These are phyloP conservation scores for Parascotia fuliginaria DNA, from an alignment of 2,888 invertebrate genomes.

Conservation along the genomic window DNA sequence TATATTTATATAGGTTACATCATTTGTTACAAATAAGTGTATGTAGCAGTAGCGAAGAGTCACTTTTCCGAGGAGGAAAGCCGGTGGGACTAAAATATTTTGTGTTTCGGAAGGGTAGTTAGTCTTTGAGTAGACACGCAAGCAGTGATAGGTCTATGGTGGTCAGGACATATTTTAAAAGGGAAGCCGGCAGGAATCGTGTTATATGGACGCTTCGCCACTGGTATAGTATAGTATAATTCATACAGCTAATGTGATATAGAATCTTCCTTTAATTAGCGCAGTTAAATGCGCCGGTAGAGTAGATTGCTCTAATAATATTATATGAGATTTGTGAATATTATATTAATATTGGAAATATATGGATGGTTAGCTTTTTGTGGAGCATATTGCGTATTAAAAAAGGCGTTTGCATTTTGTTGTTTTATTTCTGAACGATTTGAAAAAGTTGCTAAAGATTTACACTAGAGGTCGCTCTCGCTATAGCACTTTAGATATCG, in stretches of 20 bases:
- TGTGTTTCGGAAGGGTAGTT: too few relatives aligned
- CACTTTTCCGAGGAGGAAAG: too few relatives aligned
- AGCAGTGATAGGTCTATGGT: too few relatives aligned
- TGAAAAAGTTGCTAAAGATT: neutral
- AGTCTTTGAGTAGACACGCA: too few relatives aligned
- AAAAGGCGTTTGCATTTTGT: conserved; percentile 74
- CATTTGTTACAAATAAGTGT: conserved; percentile 17
- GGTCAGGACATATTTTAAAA: too few relatives aligned
- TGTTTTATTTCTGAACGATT: conserved; percentile 28
- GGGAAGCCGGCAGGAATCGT: too few relatives aligned
- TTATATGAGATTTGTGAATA: conserved; percentile 70
- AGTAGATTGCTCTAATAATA: conserved; percentile 38
- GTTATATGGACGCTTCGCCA: too few relatives aligned
- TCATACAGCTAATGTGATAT: conserved; percentile 66
- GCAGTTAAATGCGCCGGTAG: conserved; percentile 42
- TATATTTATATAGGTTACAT: neutral
- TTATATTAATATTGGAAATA: conserved; percentile 72
- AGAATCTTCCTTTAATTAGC: conserved; percentile 55
- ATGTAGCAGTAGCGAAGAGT: too few relatives aligned
- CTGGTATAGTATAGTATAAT: conserved; percentile 36
- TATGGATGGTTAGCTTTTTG: conserved; percentile 83
- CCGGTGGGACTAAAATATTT: too few relatives aligned
- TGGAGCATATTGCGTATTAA: conserved; percentile 83
- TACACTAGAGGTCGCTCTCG: too few relatives aligned
- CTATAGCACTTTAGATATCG: too few relatives aligned